phyloP scores from a whole-genome alignment of 2,888 invertebrate genomes.

The Leptogaster cylindrica region DNA sequence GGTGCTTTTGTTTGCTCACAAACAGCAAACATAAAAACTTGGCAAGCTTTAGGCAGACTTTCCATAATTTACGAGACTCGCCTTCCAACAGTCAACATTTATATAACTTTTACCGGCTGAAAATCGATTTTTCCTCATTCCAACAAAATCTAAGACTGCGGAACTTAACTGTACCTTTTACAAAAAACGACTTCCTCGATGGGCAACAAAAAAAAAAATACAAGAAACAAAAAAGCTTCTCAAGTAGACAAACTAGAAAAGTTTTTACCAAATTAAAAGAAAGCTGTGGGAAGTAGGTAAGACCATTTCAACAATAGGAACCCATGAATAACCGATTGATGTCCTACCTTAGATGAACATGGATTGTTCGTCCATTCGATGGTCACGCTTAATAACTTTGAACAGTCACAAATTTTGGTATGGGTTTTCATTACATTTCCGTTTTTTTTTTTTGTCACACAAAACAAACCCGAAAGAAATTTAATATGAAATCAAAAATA shows the following conservation, averaged over 20 bases:
- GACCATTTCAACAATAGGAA: neutral
- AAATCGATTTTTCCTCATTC: conserved; percentile 30
- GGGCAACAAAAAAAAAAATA: too few relatives aligned
- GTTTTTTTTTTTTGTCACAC: too few relatives aligned
- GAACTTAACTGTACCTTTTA: conserved; percentile 1
- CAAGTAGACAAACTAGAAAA: conserved; percentile 16
- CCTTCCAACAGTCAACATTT: conserved; percentile 29
- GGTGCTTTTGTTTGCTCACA: too few relatives aligned
- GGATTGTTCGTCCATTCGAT: conserved; percentile 1
- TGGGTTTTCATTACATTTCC: too few relatives aligned
- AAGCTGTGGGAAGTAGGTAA: neutral
- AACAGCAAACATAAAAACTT: conserved; percentile 25
- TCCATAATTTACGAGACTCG: conserved; percentile 34
- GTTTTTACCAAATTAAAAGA: conserved; percentile 13
- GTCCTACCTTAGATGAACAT: conserved; percentile 9
- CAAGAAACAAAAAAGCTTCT: conserved; percentile 20
- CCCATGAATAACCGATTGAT: conserved; percentile 5
- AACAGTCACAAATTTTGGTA: too few relatives aligned
- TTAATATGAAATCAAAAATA: too few relatives aligned
- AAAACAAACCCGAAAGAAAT: too few relatives aligned
- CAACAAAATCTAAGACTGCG: too few relatives aligned
- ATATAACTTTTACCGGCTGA: conserved; percentile 36
- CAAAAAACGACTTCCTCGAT: conserved; percentile 10
- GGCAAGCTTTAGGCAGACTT: conserved; percentile 33
- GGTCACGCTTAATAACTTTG: neutral